Evolutionary conservation across 2,888 invertebrate genomes (phyloP), one percentile per base, ranked within the genome.

Genomic region (Drosophila anceps): DNA sequence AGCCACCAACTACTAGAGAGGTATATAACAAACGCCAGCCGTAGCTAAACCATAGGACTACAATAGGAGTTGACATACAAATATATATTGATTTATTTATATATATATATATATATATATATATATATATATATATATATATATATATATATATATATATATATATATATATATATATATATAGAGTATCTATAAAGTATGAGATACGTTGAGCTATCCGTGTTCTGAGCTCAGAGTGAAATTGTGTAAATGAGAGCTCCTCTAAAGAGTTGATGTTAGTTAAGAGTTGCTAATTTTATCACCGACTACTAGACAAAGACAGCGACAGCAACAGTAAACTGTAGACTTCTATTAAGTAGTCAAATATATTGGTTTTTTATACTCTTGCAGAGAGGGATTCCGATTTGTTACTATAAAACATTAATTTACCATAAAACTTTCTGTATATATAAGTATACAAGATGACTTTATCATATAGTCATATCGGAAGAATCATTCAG

Each of bases 1-100:
- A 76, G 67, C 33, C 62, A 75, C 70, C 75, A 75, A 65, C 59
- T 71, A 67, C 57, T 64, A 76, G 44, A 68, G 15, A 35, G 20
- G 58, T 51, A 59, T 43, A 73, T 43, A 59, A 44, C 33, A 55
- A 41, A 64, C 51, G 48, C 41, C 44, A 67, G 51, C 33, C 63
- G 20, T 15, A 35, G 35, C 58, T 37, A 51, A 37, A 13, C 57
- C 15, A 31, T 20, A 43, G 15, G 43, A 58, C 57, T 54, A 67
- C 72, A 44, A 18, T 27, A 48, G 46, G 46, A 58, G 69, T 53
- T 31, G 35, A 43, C 35, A 44, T 13, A 35, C 13, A 46, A 10
- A 35, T 15, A 53, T 29, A 44, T 59, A 58, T 35, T 48, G 29
- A n/a, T 48, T 29, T 48, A n/a, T 41, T 41, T 39, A 46, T 15